Percentiles rank a stretch among this genome's conserved stretches.
phyloP scores from a whole-genome alignment of 2,797 vertebrate genomes.

The Microchirus variegatus region DNA sequence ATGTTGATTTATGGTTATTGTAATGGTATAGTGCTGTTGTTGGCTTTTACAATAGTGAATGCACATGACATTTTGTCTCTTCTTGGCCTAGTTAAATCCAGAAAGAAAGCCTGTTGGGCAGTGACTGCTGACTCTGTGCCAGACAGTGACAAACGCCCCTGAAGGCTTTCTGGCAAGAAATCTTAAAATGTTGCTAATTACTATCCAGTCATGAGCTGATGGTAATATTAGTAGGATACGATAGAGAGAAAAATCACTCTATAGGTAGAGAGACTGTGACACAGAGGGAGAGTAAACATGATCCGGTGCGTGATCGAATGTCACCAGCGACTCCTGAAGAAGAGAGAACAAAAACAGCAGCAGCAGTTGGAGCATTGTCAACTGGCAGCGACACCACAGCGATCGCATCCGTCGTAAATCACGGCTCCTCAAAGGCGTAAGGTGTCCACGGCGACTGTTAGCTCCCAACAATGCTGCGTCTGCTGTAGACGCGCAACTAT shows the following conservation, averaged over 20 bases:
- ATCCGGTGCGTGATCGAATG: conserved; percentile 53
- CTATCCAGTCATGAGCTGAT: conserved; percentile 35
- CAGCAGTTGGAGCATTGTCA: conserved; percentile 53
- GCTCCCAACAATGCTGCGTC: conserved; percentile 56
- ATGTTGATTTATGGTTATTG: conserved; percentile 74
- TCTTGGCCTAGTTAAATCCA: conserved; percentile 57
- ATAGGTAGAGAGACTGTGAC: conserved; percentile 26
- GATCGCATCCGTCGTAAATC: conserved; percentile 81
- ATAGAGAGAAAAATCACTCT: conserved; percentile 12
- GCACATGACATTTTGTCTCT: conserved; percentile 50
- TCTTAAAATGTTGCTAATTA: conserved; percentile 50
- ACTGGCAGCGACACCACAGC: conserved; percentile 82
- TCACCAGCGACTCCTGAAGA: conserved; percentile 44
- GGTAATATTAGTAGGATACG: conserved; percentile 31
- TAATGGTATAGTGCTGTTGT: conserved; percentile 55
- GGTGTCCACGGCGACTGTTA: conserved; percentile 73
- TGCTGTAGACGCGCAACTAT: not conserved
- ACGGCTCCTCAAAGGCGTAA: conserved; percentile 61
- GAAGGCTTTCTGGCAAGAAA: conserved; percentile 52
- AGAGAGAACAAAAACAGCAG: conserved; percentile 57
- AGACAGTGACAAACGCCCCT: conserved; percentile 64
- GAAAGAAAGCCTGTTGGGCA: conserved; percentile 56
- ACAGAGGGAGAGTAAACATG: conserved; percentile 44
- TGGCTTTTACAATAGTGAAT: conserved; percentile 42
- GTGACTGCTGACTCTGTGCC: conserved; percentile 59